These are phyloP conservation scores for Drosophila parthenogenetica DNA, from an alignment of 2,888 invertebrate species.

Conservation along the genomic window DNA sequence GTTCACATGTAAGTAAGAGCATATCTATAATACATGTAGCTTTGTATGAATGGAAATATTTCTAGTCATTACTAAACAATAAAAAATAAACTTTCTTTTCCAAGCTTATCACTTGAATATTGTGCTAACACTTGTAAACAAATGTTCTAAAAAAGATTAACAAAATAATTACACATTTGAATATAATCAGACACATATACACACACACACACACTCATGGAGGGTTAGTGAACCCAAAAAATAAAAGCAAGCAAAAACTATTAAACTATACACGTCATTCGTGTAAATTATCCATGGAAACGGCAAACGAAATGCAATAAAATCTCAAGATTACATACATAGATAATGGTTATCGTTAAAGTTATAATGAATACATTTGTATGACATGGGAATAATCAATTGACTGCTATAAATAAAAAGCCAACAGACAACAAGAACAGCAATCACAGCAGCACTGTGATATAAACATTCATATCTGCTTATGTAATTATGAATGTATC, in stretches of 20 bases:
- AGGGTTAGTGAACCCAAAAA: conserved; percentile 35
- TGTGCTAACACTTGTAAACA: conserved; percentile 7
- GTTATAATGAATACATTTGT: conserved; percentile 62
- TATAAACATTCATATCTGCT: conserved; percentile 6
- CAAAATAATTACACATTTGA: conserved; percentile 10
- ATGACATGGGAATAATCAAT: conserved; percentile 47
- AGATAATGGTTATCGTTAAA: conserved; percentile 37
- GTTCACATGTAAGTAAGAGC: neutral
- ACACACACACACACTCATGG: neutral
- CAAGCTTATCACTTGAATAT: conserved; percentile 20
- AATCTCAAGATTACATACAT: conserved; percentile 34
- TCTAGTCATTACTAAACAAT: neutral
- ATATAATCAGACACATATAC: neutral
- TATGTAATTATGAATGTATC: conserved; percentile 18
- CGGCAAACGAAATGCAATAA: conserved; percentile 30
- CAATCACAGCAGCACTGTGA: conserved; percentile 11
- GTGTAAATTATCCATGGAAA: conserved; percentile 30
- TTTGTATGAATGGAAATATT: neutral
- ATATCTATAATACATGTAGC: neutral
- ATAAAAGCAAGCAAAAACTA: conserved; percentile 7
- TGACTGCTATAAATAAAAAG: conserved; percentile 31
- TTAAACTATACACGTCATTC: conserved; percentile 5
- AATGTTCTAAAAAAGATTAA: conserved; percentile 1
- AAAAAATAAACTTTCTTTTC: neutral
- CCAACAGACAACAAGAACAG: conserved; percentile 13